phyloP scores from a whole-genome alignment of 2,113 vertebrate species.

The Pagrus major region DNA sequence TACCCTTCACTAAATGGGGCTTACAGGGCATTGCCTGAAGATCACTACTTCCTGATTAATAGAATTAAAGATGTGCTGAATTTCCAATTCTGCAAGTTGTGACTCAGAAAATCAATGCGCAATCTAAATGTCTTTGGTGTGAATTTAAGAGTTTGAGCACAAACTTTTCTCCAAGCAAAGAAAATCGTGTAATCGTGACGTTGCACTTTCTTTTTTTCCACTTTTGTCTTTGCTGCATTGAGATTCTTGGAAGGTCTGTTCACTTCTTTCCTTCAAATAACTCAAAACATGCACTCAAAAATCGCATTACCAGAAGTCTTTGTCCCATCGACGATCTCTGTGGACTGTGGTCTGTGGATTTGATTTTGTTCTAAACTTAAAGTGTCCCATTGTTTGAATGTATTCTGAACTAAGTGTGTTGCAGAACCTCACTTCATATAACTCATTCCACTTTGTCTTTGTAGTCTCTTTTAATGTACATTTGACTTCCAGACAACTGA shows the following conservation, averaged over 20 bases:
- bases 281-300: not conserved
- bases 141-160: conserved; percentile 4
- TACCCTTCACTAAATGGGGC: conserved; percentile 2
- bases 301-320: not conserved
- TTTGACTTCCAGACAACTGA: not conserved
- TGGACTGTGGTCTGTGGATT: not conserved
- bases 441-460: not conserved
- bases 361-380: not conserved
- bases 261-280: not conserved
- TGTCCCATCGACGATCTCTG: not conserved
- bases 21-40: not conserved
- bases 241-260: not conserved
- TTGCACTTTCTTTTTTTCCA: not conserved
- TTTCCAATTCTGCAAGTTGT: conserved; percentile 15
- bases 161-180: not conserved
- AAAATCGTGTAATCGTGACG: not conserved
- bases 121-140: conserved; percentile 1
- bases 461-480: not conserved
- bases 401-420: not conserved
- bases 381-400: not conserved
- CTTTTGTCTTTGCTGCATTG: not conserved
- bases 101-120: conserved; percentile 26
- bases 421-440: not conserved
- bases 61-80: conserved; percentile 22
- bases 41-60: conserved; percentile 7